phyloP scores from a whole-genome alignment of 53 echinoderm and acorn worm genomes.

The Pentamera pediparva region DNA sequence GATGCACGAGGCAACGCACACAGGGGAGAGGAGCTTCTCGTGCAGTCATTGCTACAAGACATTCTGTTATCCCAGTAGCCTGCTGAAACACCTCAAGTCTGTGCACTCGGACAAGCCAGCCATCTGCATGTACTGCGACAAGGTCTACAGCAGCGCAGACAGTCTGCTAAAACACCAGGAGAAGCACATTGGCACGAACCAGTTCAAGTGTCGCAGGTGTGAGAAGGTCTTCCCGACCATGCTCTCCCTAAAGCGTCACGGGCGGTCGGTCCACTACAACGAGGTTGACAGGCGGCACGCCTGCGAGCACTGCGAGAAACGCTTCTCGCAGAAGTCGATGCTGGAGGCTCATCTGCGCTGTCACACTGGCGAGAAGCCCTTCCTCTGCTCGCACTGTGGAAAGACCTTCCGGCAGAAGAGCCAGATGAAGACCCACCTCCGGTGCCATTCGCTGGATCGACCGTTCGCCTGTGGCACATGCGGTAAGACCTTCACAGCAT shows the following conservation, averaged over 20 bases:
- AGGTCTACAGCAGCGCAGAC: constrained; percentile 14
- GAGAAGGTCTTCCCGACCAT: background rate
- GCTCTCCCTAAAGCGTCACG: constrained; percentile 14
- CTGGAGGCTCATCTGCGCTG: constrained; percentile 2
- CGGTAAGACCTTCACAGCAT: constrained; percentile 6
- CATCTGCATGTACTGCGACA: constrained; percentile 6
- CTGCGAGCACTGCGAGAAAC: background rate
- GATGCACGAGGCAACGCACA: constrained; percentile 27
- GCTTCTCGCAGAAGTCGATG: constrained; percentile 21
- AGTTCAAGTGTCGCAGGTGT: constrained; percentile 20
- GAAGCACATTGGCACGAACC: constrained; percentile 8
- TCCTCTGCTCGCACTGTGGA: background rate
- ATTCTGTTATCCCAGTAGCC: constrained; percentile 27
- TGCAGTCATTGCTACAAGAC: constrained; percentile 9
- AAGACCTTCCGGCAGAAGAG: constrained; percentile 25
- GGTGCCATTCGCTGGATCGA: constrained; percentile 24
- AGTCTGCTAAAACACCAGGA: constrained; percentile 20
- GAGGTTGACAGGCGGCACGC: background rate
- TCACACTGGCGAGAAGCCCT: constrained; percentile 23
- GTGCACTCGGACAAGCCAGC: constrained; percentile 27
- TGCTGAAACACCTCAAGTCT: constrained; percentile 21
- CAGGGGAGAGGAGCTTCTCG: constrained; percentile 9
- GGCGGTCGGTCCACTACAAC: constrained; percentile 3
- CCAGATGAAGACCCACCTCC: constrained; percentile 20
- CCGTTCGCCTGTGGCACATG: constrained; percentile 9